Evolutionary conservation across 2,113 vertebrate species (phyloP).

Genomic region (Sphaerodactylus townsendi): DNA sequence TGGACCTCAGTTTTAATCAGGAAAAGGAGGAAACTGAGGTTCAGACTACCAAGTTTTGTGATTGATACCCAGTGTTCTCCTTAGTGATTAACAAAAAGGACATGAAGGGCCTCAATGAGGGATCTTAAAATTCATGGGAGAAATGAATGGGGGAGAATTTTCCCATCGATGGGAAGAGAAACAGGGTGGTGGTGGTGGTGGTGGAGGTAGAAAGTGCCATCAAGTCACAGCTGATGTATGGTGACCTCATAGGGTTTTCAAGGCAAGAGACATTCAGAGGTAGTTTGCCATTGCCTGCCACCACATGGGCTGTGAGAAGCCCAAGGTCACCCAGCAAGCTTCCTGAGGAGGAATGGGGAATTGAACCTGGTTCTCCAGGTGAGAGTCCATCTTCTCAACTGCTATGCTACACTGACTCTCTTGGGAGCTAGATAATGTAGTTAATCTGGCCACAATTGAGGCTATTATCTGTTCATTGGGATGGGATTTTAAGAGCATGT

Average conservation of each 20-base stretch:
- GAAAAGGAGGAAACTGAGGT: background rate
- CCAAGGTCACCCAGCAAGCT: too few species aligned
- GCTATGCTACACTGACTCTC: too few species aligned
- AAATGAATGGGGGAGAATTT: background rate
- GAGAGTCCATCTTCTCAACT: too few species aligned
- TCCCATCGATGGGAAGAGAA: background rate
- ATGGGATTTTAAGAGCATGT: background rate
- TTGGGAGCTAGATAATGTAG: background rate
- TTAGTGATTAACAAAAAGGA: background rate
- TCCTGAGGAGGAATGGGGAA: too few species aligned
- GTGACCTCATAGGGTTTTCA: too few species aligned
- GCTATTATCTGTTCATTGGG: background rate
- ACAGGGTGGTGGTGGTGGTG: too few species aligned
- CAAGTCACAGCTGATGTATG: too few species aligned
- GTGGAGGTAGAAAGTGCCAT: too few species aligned
- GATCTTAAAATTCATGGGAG: background rate
- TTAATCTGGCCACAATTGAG: background rate
- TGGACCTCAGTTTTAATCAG: background rate
- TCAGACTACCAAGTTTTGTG: background rate
- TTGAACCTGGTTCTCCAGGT: too few species aligned
- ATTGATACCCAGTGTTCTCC: background rate
- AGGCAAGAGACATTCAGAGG: too few species aligned
- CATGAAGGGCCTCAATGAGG: background rate
- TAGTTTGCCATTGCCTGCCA: too few species aligned
- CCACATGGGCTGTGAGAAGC: too few species aligned